phyloP scores from a whole-genome alignment of 2,113 vertebrate genomes.

The Esox niger region DNA sequence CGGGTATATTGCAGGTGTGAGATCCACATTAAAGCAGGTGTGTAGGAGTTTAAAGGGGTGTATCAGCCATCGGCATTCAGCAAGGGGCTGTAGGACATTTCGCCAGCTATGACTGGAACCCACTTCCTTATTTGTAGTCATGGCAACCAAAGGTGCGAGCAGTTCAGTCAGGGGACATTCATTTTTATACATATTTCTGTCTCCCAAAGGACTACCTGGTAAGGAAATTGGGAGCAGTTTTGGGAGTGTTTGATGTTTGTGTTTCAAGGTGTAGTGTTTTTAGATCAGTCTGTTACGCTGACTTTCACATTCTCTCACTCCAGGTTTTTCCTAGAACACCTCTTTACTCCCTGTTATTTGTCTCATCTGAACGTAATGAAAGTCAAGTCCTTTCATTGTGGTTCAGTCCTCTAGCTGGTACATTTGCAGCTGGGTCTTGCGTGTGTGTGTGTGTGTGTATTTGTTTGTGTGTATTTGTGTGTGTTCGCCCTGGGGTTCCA shows the following conservation, averaged over 20 bases:
- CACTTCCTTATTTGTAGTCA: slow-evolving; percentile 45
- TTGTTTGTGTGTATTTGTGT: no score
- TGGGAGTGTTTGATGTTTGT: background rate
- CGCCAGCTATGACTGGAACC: slow-evolving; percentile 31
- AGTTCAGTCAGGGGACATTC: background rate
- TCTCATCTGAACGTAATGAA: no score
- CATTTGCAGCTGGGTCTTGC: slow-evolving; percentile 68
- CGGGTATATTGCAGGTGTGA: slow-evolving; percentile 58
- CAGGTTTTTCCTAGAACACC: background rate
- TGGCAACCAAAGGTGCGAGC: slow-evolving; percentile 1
- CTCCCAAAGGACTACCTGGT: no score
- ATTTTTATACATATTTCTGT: no score
- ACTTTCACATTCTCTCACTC: background rate
- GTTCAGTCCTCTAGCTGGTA: slow-evolving; percentile 43
- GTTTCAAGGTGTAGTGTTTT: background rate
- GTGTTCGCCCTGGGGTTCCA: slow-evolving; percentile 61
- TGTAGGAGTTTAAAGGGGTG: slow-evolving; percentile 48
- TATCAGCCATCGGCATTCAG: slow-evolving; percentile 62
- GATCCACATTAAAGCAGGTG: slow-evolving; percentile 41
- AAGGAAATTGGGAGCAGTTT: no score
- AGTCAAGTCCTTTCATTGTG: no score
- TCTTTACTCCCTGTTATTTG: slow-evolving; percentile 41
- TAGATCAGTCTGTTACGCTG: background rate
- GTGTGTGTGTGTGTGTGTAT: slow-evolving; percentile 65
- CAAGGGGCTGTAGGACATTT: slow-evolving; percentile 48